Conservation (phyloP, 1,140 invertebrate species). For the Eumaeus atala region DNA sequence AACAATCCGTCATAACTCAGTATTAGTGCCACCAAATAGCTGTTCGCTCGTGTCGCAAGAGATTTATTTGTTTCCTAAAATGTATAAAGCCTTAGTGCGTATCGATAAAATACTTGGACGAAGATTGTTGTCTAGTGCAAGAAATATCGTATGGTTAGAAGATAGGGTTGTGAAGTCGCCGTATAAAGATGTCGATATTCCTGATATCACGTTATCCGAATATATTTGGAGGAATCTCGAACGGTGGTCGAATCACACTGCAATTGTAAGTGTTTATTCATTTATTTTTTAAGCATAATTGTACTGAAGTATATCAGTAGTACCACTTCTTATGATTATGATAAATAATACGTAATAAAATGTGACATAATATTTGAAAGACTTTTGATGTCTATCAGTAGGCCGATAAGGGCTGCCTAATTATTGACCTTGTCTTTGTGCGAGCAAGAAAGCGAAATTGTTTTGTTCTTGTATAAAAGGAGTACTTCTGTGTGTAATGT, state of each 20-base stretch:
- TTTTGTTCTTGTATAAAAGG: no score
- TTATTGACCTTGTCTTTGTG: no score
- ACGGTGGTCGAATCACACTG: conserved; percentile 75
- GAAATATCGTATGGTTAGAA: conserved; percentile 33
- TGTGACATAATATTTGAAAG: no score
- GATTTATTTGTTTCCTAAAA: not conserved
- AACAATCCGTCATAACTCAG: not conserved
- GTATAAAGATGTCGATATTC: conserved; percentile 66
- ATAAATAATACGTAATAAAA: no score
- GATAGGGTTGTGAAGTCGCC: conserved; percentile 51
- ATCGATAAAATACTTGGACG: not conserved
- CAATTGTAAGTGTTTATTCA: conserved; percentile 74
- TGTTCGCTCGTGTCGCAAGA: not conserved
- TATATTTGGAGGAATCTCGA: conserved; percentile 77
- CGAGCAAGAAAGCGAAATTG: no score
- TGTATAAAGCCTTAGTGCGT: not conserved
- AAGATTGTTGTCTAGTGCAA: not conserved
- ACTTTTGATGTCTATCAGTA: no score
- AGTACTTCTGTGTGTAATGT: no score
- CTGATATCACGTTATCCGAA: conserved; percentile 73
- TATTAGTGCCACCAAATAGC: not conserved
- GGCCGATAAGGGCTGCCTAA: no score
- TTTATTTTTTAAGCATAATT: no score
- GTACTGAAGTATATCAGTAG: no score
- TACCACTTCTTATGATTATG: no score